These are phyloP conservation scores for Pantherophis alleghaniensis DNA, from an alignment of 2,797 vertebrate genomes.

Conservation along the genomic window DNA sequence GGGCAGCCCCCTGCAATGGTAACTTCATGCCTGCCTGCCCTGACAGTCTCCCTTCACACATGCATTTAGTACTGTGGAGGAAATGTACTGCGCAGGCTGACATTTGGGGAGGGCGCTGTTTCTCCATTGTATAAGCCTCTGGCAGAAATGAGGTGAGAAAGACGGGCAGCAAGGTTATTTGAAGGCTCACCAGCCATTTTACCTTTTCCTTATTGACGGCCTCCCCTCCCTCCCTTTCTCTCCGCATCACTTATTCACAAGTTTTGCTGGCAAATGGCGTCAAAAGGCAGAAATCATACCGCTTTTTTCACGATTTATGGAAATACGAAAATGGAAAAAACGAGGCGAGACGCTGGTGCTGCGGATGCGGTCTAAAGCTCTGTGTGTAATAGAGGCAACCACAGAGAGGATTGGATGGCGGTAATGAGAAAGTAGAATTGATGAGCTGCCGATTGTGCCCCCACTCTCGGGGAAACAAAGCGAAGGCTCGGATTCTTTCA, in stretches of 20 bases:
- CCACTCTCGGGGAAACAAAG: not conserved
- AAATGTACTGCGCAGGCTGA: not conserved
- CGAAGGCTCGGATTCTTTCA: not conserved
- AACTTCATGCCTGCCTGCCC: accelerated
- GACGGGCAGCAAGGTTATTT: constrained; percentile 32
- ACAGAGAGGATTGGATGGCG: not conserved
- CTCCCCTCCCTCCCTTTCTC: constrained; percentile 15
- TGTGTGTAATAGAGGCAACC: not conserved
- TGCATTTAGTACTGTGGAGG: too few relatives aligned
- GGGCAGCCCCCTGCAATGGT: not conserved
- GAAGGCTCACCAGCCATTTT: constrained; percentile 64
- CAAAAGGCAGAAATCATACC: not conserved
- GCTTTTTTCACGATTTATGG: not conserved
- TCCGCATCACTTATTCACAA: constrained; percentile 62
- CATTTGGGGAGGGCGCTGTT: not conserved
- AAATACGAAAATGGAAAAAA: not conserved
- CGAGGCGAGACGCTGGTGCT: not conserved
- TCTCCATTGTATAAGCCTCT: too few relatives aligned
- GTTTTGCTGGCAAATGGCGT: constrained; percentile 38
- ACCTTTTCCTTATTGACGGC: constrained; percentile 46
- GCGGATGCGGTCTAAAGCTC: not conserved
- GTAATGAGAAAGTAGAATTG: not conserved
- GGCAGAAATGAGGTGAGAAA: not conserved
- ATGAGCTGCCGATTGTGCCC: not conserved
- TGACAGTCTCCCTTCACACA: accelerated